Base-by-base conservation (phyloP, 2,888 invertebrate genomes). In the Isoperla grammatica region DNA sequence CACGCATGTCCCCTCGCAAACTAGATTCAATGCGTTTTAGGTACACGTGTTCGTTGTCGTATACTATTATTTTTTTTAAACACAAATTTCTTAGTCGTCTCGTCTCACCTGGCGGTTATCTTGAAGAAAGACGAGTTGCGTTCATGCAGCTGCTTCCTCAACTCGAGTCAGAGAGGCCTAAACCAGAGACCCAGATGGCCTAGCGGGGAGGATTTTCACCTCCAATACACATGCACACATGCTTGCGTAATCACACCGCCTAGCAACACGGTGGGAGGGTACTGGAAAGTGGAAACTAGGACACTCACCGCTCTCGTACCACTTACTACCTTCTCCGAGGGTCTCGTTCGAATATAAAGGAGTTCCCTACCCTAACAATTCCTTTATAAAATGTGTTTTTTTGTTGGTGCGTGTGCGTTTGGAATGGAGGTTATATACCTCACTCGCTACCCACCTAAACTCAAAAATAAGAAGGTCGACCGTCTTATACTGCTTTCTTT, bases 101-200 rank as follows among this genome's bases (percentile, higher is more conserved):
- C 42, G 42, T 40, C 42, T 40, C 42, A 40, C 42, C 42, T 40
- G 42, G 42, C 42, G 42, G 5, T 40, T 40, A 40, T 40, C 42
- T 13, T 13, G 42, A 40, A 40, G 42, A 40, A 4, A 12, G 11
- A 12, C 11, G 3, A 12, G 4, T 15, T 12, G 3, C 15, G 15
- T 15, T 12, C n/a, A 6, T 40, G 42, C 42, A 40, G 42, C 42
- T 40, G 42, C 42, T 40, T 40, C 42, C 42, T 40, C 42, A 15
- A 13, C 6, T 40, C n/a, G n/a, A 15, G 42, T 40, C 42, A 6
- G 15, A 40, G 42, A 13, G 15, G 42, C 11, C 42, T 15, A 40
- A 40, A 40, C 42, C 42, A 40, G 42, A 40, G 29, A 29, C 29
- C 4, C 29, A 29, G 29, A 29, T 29, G 29, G 29, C 29, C 5